Evolutionary conservation across 2,888 invertebrate species (phyloP), one percentile per base, ranked within the genome.

Genomic region (Allophyes oxyacanthae): DNA sequence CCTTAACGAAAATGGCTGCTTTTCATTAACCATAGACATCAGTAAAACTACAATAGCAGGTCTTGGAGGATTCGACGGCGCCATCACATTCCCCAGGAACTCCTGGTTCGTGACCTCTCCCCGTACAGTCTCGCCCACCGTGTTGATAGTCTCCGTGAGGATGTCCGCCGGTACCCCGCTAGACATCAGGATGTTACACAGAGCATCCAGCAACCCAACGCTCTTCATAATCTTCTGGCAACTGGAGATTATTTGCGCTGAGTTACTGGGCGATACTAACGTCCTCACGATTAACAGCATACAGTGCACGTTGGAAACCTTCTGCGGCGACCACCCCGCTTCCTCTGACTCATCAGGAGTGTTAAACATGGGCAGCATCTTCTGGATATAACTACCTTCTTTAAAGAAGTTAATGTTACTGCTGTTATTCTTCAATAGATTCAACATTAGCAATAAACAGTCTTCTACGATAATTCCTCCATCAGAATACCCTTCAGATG

Each of bases 381-480:
- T 96, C 82, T 99, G 98, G 72, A 99, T 98, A 80, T 98, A 99
- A 81, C 98, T 98, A 48, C 99, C 99, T 94, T 99, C 99, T 91
- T 99, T 98, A 86, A 99, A 99, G 84, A 99, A 99, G 85, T 98
- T 99, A 72, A 99, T 99, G 90, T 99, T 99, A 77, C 99, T 99
- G 10, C 98, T 96, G 86, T 99, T 99, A 81, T 98, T 99, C 83
- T 97, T 97, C 10, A 99, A 90, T 49, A 99, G 94, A 92, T 99
- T 99, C 52, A 99, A 91, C 96, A 99, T 97, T 2, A 99, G 94
- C 37, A 98, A 94, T 2, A 99, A 94, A 87, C 99, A 99, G 90
- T 99, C 99, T 94, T 99, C 99, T 0, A 99, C 99, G 0, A 99
- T 98, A 51, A 99, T 99, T 63, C 99, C 99, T 42, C 99, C 99